Evolutionary conservation across 2,113 vertebrate genomes (phyloP).

Genomic region (Tetrax tetrax): DNA sequence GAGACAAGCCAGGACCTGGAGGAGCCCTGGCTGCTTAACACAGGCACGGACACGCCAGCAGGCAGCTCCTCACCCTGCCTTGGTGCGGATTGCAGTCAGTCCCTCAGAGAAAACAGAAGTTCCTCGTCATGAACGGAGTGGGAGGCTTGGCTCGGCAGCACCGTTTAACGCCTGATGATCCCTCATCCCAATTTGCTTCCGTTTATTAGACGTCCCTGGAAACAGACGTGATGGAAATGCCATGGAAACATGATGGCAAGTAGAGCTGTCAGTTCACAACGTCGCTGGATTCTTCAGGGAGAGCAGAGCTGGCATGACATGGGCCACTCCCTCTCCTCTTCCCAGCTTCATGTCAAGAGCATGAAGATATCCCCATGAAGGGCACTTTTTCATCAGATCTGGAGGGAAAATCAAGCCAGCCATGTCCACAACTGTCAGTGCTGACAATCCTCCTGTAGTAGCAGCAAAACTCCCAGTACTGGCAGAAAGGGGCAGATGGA

Average conservation of each 20-base stretch:
- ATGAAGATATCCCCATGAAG: background rate
- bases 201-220: background rate
- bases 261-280: background rate
- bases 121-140: fast-evolving
- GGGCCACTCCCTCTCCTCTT: background rate
- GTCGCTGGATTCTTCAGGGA: background rate
- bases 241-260: background rate
- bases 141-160: background rate
- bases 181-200: background rate
- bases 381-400: background rate
- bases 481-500: background rate
- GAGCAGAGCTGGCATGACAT: background rate
- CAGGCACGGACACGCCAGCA: background rate
- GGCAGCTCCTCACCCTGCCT: background rate
- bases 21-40: background rate
- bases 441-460: background rate
- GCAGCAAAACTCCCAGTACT: background rate
- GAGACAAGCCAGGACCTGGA: background rate
- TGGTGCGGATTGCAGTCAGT: background rate
- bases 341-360: background rate
- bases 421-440: fast-evolving
- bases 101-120: background rate
- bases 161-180: background rate
- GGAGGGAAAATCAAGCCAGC: background rate
- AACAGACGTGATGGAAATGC: background rate